Base-by-base conservation (phyloP, 2,113 vertebrate genomes). In the Delphinapterus leucas region DNA sequence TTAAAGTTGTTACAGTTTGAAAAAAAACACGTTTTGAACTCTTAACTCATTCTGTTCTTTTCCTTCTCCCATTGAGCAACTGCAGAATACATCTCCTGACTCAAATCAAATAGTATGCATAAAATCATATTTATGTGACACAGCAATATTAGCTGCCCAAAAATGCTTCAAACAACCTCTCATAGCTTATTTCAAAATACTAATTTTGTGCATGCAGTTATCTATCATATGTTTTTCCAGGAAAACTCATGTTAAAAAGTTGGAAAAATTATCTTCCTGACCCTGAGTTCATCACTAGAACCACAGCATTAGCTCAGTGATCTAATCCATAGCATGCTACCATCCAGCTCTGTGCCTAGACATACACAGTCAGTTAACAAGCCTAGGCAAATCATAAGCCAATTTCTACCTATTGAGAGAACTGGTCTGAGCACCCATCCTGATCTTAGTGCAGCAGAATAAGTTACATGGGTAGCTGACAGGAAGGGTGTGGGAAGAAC, bases 1-100 rank as follows among this genome's bases (percentile, higher is more conserved):
- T 53, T 80, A 25, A 2, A 85, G 8, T 80, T 96, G 28, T 36
- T 95, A 93, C 84, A n/a, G 10, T 41, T 65, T 36, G 10, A 28
- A 3, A 49, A 44, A 28, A 61, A 61, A 17, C 1, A 84, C 6
- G 88, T 49, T 88, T 84, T 96, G 12, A 88, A 76, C 3, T 82
- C n/a, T 82, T 47, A 90, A 73, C 47, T 68, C 31, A 33, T 87
- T 83, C 31, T 63, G 31, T 60, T 47, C 11, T 63, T 82, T 74
- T 71, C 31, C 68, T 60, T 93, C 17, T 90, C 33, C 26, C 71
- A 11, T 83, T 83, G 80, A 84, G n/a, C 4, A 77, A 4, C 2
- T 70, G 23, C 0, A 94, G 9, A 97, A 26, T 82, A 31, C 60
- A 0, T 70, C 49, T 28, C 20, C 28, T 90, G 49, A 36, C 8